These are phyloP conservation scores for Sebastes trivittatus DNA, from an alignment of 2,797 vertebrate species.

Conservation along the genomic window DNA sequence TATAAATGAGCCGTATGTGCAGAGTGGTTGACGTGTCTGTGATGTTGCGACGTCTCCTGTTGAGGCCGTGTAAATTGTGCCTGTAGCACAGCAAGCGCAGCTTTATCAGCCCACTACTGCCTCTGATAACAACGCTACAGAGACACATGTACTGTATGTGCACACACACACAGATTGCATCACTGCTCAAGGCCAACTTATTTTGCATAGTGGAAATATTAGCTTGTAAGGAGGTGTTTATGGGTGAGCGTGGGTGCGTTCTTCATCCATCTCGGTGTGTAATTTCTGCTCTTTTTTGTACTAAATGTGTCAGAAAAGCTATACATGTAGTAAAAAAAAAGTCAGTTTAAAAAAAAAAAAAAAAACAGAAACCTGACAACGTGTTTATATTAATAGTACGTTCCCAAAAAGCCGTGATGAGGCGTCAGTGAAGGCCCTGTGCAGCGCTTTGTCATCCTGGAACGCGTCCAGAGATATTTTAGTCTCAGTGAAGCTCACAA, in stretches of 20 bases:
- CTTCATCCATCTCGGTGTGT: not conserved
- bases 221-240: conserved; percentile 9
- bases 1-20: not conserved
- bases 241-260: not conserved
- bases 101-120: conserved; percentile 40
- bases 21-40: not conserved
- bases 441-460: conserved; percentile 43
- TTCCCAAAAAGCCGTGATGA: conserved; percentile 25
- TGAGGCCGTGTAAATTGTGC: not conserved
- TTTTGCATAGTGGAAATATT: not conserved
- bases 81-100: conserved; percentile 16
- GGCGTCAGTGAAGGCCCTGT: conserved; percentile 15
- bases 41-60: conserved; percentile 3
- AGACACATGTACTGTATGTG: not conserved
- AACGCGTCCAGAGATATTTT: conserved; percentile 51
- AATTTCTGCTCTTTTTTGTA: not conserved
- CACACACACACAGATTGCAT: not conserved
- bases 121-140: conserved; percentile 29
- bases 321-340: not conserved
- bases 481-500: conserved; percentile 23
- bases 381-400: conserved; percentile 21
- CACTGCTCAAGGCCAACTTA: conserved; percentile 8
- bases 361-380: not conserved
- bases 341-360: not conserved
- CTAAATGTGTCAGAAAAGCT: not conserved